These are phyloP conservation scores for Fulica atra DNA, from an alignment of 2,113 vertebrate species.

Conservation along the genomic window DNA sequence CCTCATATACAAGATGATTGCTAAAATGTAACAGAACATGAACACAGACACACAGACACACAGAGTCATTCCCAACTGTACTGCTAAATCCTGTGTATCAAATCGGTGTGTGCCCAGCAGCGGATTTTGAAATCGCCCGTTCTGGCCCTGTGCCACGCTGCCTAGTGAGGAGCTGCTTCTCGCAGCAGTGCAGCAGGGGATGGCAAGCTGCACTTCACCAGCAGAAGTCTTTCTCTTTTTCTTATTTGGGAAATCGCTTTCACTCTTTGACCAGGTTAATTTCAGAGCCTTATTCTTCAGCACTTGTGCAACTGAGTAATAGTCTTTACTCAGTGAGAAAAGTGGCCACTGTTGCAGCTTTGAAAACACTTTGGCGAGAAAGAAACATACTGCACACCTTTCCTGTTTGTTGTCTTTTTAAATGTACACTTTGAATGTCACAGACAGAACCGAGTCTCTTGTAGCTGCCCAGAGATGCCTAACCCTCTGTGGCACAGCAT, in stretches of 20 bases:
- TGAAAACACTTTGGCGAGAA: conserved; percentile 37
- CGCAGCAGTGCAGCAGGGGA: conserved; percentile 8
- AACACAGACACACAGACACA: neutral
- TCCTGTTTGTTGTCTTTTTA: neutral
- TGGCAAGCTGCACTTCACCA: conserved; percentile 14
- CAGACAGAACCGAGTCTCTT: neutral
- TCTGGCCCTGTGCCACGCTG: conserved; percentile 26
- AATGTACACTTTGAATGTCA: neutral
- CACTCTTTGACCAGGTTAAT: conserved; percentile 15
- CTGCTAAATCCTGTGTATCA: conserved; percentile 29
- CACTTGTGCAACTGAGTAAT: neutral
- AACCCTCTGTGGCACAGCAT: neutral
- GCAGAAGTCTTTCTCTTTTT: neutral
- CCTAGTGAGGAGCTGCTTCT: neutral
- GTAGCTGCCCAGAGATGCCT: neutral
- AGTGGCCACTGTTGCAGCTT: neutral
- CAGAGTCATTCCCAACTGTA: neutral
- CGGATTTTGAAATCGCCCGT: neutral
- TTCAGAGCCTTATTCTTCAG: conserved; percentile 8
- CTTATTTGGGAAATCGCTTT: conserved; percentile 32
- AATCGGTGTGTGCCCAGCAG: neutral
- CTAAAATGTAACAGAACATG: neutral
- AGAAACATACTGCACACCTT: neutral
- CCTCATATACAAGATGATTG: neutral
- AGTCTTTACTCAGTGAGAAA: neutral